These are phyloP conservation scores for Tragelaphus imberbis DNA, from an alignment of 2,113 vertebrate genomes.

Conservation along the genomic window DNA sequence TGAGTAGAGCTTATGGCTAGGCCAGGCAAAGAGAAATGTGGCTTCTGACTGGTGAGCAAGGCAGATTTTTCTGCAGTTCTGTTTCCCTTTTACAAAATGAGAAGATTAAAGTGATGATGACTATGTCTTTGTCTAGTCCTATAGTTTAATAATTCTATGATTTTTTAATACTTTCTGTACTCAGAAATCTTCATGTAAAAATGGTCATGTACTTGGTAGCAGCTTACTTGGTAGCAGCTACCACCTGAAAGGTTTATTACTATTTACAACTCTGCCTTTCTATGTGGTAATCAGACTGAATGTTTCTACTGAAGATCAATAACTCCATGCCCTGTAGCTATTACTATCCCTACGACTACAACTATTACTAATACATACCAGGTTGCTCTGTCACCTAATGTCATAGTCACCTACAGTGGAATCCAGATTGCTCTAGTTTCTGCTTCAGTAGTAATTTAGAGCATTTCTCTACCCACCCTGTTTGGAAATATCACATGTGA, in stretches of 20 bases:
- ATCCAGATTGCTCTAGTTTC: neutral
- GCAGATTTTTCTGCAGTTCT: neutral
- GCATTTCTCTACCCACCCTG: neutral
- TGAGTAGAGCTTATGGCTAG: neutral
- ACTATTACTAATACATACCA: neutral
- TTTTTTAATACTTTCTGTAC: neutral
- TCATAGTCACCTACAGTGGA: neutral
- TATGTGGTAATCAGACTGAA: neutral
- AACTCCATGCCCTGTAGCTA: neutral
- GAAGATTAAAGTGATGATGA: neutral
- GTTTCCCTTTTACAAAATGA: neutral
- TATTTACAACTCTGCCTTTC: neutral
- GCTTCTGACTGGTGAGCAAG: neutral
- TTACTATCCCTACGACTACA: neutral
- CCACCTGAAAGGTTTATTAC: neutral
- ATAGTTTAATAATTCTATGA: neutral
- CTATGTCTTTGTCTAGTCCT: neutral
- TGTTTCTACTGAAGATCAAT: neutral
- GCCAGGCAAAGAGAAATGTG: neutral
- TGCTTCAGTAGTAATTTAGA: neutral
- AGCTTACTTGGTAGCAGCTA: neutral
- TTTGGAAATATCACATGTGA: neutral
- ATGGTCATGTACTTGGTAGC: neutral
- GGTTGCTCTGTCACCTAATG: neutral
- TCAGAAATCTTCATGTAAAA: conserved; percentile 13